These are phyloP conservation scores for Pemphigus obesinymphae DNA, from an alignment of 1,140 invertebrate genomes.

Conservation along the genomic window DNA sequence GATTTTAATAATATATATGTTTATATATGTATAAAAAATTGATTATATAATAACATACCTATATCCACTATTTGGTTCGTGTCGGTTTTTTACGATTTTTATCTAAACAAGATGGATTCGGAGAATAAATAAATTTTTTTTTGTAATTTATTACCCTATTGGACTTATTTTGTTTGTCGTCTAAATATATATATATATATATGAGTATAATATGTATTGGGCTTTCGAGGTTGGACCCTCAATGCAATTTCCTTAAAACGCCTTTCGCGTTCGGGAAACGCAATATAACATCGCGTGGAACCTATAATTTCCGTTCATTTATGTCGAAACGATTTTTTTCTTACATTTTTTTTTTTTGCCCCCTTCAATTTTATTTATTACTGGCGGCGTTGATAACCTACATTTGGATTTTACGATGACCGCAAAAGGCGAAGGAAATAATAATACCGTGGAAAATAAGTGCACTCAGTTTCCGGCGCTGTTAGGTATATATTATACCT, in stretches of 20 bases:
- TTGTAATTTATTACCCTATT: constrained; percentile 8
- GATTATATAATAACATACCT: too few relatives aligned
- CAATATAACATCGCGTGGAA: constrained; percentile 11
- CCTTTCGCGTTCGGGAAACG: not conserved
- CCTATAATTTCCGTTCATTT: constrained; percentile 23
- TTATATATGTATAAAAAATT: too few relatives aligned
- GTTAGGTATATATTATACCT: too few relatives aligned
- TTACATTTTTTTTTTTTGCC: not conserved
- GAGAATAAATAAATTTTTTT: not conserved
- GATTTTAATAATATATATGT: too few relatives aligned
- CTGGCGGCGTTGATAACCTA: constrained; percentile 7
- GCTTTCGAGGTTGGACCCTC: not conserved
- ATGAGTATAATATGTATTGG: not conserved
- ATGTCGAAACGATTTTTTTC: not conserved
- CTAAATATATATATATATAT: not conserved
- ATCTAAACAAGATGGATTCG: constrained; percentile 5
- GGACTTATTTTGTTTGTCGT: not conserved
- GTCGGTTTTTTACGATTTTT: constrained; percentile 23
- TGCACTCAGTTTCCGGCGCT: too few relatives aligned
- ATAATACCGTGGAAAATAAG: constrained; percentile 1
- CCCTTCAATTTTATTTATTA: constrained; percentile 6
- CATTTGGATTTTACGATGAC: constrained; percentile 14
- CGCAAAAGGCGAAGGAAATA: not conserved
- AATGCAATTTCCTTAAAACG: constrained; percentile 30
- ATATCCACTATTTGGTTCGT: not conserved